Evolutionary conservation across 1,140 invertebrate genomes (phyloP), one percentile per base, ranked within the genome.

Genomic region (Meloidogyne chitwoodi): DNA sequence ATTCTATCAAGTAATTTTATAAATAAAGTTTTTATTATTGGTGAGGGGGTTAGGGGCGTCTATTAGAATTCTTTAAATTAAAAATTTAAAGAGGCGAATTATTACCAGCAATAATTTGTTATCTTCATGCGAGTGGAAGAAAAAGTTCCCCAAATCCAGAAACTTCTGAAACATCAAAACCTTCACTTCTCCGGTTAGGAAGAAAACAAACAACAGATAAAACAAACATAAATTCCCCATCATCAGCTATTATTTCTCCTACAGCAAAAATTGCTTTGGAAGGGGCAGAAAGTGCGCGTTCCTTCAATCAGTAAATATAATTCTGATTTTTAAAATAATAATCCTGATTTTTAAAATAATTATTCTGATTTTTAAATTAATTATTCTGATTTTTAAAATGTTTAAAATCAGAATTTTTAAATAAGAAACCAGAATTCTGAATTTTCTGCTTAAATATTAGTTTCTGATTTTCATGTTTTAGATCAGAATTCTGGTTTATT

Each of bases 51-150:
- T n/a, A n/a, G n/a, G n/a, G 48, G 48, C 19, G 6, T 5, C 2
- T 56, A 48, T 48, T 44, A 16, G 44, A 48, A 19, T 44, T 4
- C 14, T 1, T n/a, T n/a, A 56, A 19, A 26, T 22, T 22, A 22
- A 22, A n/a, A n/a, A n/a, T 65, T 73, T 73, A 8, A 27, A 73
- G 71, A 63, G 56, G 56, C 4, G 71, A 73, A 73, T 73, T 73
- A 14, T 16, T 73, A 12, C 71, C 71, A 1, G 24, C 64, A 38
- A 34, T 73, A 22, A 73, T 73, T 19, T 73, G 71, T 24, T 64
- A 73, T n/a, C 64, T 73, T 26, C 71, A 61, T 11, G 71, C 56
- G n/a, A 65, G 71, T 31, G 71, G 41, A 14, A 65, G 24, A 56
- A 64, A 26, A 73, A 73, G 56, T n/a, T 27, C n/a, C n/a, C 22